Percentiles rank a stretch among this genome's conserved stretches.
Evolutionary conservation across 2,888 invertebrate genomes (phyloP).

Genomic region (Ormyrus pomaceus): DNA sequence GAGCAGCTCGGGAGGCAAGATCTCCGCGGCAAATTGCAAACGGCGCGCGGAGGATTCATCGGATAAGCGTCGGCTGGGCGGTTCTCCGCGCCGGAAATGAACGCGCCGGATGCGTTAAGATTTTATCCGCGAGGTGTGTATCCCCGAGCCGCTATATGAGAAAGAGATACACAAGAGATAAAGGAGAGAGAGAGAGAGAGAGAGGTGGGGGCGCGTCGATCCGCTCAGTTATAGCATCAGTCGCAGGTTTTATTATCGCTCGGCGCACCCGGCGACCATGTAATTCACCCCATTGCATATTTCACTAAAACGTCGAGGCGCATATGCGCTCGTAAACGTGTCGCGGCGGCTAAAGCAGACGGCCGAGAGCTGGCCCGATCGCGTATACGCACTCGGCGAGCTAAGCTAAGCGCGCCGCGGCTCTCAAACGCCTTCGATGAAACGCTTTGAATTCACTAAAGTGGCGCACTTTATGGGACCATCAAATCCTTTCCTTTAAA

Average conservation of each 20-base stretch:
- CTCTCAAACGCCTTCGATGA: conserved; percentile 18
- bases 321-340: conserved; percentile 35
- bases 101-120: conserved; percentile 19
- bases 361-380: not conserved
- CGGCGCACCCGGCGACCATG: not conserved
- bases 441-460: conserved; percentile 28
- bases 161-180: not conserved
- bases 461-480: conserved; percentile 28
- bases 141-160: not conserved
- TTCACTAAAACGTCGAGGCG: conserved; percentile 17
- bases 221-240: not conserved
- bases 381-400: not conserved
- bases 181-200: not conserved
- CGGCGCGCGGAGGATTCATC: conserved; percentile 7
- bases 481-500: conserved; percentile 31
- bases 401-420: too few relatives aligned
- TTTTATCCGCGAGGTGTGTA: conserved; percentile 7
- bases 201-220: not conserved
- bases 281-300: conserved; percentile 37
- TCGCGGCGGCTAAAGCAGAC: not conserved
- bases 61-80: conserved; percentile 2
- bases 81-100: conserved; percentile 22
- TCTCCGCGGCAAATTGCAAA: conserved; percentile 22
- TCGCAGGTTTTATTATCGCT: conserved; percentile 12
- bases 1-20: not conserved